Evolutionary conservation across 2,113 vertebrate genomes (phyloP).

Genomic region (Gobius niger): DNA sequence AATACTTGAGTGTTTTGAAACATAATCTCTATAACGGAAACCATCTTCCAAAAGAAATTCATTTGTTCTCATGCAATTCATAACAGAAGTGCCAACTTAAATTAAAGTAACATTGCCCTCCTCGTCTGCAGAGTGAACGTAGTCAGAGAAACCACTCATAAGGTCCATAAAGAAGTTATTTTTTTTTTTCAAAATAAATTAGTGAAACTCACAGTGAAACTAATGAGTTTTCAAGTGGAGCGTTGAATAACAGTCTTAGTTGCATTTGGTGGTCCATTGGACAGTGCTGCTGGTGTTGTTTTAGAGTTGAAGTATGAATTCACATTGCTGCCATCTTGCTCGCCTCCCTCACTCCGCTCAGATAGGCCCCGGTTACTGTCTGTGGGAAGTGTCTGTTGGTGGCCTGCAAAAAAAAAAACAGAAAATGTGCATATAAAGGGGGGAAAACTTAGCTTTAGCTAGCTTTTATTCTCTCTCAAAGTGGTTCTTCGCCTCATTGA

Average conservation of each 20-base stretch:
- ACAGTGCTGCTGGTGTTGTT: constrained; percentile 58
- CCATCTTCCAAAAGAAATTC: neutral
- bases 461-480: too few relatives aligned
- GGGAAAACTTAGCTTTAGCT: neutral
- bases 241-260: constrained; percentile 7
- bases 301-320: constrained; percentile 31
- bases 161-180: neutral
- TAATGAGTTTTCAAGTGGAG: constrained; percentile 21
- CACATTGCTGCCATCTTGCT: constrained; percentile 95
- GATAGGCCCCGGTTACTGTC: constrained; percentile 94
- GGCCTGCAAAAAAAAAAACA: constrained; percentile 74
- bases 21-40: neutral
- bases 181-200: constrained; percentile 2
- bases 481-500: too few relatives aligned
- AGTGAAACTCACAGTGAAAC: constrained; percentile 14
- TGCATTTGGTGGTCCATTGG: constrained; percentile 18
- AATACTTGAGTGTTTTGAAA: constrained; percentile 9
- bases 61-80: constrained; percentile 7
- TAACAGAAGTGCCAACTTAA: constrained; percentile 23
- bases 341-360: constrained; percentile 96
- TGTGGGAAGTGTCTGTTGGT: constrained; percentile 98
- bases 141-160: constrained; percentile 1
- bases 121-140: constrained; percentile 5
- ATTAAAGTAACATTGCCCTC: constrained; percentile 12
- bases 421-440: neutral